phyloP scores from a whole-genome alignment of 2,113 vertebrate species.

The Pelusios castaneus region DNA sequence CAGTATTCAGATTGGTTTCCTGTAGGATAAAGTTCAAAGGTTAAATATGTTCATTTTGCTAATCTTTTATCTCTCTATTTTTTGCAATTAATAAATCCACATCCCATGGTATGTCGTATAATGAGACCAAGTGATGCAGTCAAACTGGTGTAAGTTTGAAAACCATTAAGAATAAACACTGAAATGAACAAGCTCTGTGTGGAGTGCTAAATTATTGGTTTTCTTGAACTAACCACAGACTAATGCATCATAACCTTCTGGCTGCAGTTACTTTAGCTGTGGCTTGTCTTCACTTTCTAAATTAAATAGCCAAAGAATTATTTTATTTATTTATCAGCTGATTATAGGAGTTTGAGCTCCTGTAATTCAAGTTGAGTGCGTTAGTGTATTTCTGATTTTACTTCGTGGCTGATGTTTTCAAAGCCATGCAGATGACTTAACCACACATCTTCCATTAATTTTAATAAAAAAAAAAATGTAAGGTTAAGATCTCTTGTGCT shows the following conservation, averaged over 20 bases:
- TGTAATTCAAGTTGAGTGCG: neutral
- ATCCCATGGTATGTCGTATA: conserved; percentile 33
- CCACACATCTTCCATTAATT: neutral
- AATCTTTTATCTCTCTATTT: conserved; percentile 64
- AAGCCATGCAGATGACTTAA: neutral
- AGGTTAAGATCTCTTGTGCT: neutral
- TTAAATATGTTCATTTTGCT: conserved; percentile 67
- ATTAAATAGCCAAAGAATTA: neutral
- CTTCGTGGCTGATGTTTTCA: neutral
- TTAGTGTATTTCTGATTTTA: neutral
- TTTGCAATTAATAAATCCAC: conserved; percentile 58
- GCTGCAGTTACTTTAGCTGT: neutral
- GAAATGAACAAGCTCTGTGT: conserved; percentile 24
- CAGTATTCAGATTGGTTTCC: conserved; percentile 67
- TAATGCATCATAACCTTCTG: neutral
- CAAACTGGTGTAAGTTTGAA: conserved; percentile 30
- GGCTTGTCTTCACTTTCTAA: neutral
- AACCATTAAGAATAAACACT: conserved; percentile 25
- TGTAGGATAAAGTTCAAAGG: conserved; percentile 54
- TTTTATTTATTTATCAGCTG: conserved; percentile 21
- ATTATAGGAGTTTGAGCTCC: neutral
- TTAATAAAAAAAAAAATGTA: neutral
- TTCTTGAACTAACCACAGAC: conserved; percentile 15
- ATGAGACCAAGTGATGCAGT: conserved; percentile 35
- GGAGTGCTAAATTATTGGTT: conserved; percentile 32